A percentile compares a stretch with the other conserved stretches of the same genome.
phyloP scores from a whole-genome alignment of 2,797 vertebrate species.

The Natrix natrix region DNA sequence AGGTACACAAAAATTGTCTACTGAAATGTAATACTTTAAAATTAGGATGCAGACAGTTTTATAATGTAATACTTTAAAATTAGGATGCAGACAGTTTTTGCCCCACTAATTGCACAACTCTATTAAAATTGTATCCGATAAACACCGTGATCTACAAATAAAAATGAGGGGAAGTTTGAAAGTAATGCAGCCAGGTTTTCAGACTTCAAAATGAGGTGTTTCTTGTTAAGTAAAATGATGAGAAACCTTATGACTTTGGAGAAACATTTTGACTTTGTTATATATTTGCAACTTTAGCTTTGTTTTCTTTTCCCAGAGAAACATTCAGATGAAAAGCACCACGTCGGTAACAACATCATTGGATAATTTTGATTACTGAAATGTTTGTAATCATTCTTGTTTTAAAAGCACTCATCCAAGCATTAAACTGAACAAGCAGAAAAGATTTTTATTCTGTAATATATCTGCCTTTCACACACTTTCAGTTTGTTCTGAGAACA shows the following conservation, averaged over 20 bases:
- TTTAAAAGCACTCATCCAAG: conserved; percentile 37
- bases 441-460: conserved; percentile 21
- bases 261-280: conserved; percentile 23
- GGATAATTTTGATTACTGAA: conserved; percentile 8
- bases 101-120: neutral
- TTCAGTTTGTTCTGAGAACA: neutral
- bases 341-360: neutral
- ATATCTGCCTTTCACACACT: conserved; percentile 4
- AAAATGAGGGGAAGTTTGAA: neutral
- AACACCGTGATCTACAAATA: neutral
- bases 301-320: conserved; percentile 1
- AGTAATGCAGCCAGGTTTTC: conserved; percentile 18
- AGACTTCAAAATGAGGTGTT: neutral
- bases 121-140: neutral
- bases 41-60: neutral
- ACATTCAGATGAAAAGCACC: neutral
- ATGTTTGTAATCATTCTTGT: neutral
- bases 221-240: conserved; percentile 23
- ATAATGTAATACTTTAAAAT: neutral
- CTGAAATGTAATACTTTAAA: neutral
- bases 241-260: no score
- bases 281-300: conserved; percentile 2
- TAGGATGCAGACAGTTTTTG: neutral
- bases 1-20: conserved; percentile 8
- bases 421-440: conserved; percentile 12